Base-by-base conservation (phyloP, 1,140 invertebrate species). In the Neotoxoptera formosana region DNA sequence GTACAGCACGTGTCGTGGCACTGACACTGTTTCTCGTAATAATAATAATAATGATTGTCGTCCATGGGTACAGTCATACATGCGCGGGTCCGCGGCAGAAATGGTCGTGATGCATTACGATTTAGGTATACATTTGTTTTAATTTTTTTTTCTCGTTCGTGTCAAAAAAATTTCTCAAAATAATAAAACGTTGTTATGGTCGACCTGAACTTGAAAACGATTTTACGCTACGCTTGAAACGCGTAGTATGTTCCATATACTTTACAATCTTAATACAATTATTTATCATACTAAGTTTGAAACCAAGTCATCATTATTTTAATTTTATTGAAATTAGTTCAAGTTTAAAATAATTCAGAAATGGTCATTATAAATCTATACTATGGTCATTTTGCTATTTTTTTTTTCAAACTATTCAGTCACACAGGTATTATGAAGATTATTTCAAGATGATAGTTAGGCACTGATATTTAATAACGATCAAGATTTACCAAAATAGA, bases 21-120 rank as follows among this genome's bases (percentile, higher is more conserved):
- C 90, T 91, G 90, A 91, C 36, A 91, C 30, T 91, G 60, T 92
- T 92, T 83, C 47, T 36, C 45, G 45, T 41, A 41, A 67, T 41
- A 41, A 67, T 47, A 36, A 34, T 51, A 41, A 89, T 56, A 76
- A 91, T 47, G 30, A 91, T 76, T 34, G 67, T 91, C 53, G 53
- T 81, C 60, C 60, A 21, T 60, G 89, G 89, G 21, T 51, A 89
- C 7, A n/a, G 45, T 88, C 45, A 88, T 88, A 48, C 17, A 51
- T 34, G 47, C 51, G 7, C 51, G 7, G 17, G 48, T 88, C 48
- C 47, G 23, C 25, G 11, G 47, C 20, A 20, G 47, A 34, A 51
- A 88, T 34, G 47, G 47, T 88, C n/a, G n/a, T 51, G 87, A 88
- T 47, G 1, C 8, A 86, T 86, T n/a, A 17, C 14, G n/a, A 11